Evolutionary conservation across 2,113 vertebrate genomes (phyloP), one percentile per base, ranked within the genome.

Genomic region (Pseudonaja textilis): DNA sequence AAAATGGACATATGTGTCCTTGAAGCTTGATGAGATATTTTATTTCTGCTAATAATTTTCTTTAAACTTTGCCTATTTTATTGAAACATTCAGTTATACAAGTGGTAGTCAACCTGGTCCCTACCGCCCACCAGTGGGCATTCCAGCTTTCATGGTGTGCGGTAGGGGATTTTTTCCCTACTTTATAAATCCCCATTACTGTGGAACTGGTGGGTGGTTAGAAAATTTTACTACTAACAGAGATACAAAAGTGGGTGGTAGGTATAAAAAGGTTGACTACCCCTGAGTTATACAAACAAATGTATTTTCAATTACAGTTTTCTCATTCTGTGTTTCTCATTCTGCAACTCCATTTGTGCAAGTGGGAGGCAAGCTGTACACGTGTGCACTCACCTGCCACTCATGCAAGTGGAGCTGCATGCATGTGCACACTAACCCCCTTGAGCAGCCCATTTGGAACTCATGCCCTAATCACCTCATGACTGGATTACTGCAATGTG

Each of bases 281-380:
- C 42, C 42, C 42, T 42, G 42, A 42, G 42, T 42, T 42, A 42
- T 42, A 42, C 42, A 42, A 42, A 91, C 25, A 89, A 6, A 81
- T 39, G 87, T 1, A 85, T 93, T 91, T 69, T 86, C 26, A 93
- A 94, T 93, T 91, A 61, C 10, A 34, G 85, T 3, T 64, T 88
- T 91, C 91, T 0, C 6, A 95, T 64, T n/a, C 95, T 96, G 42
- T 23, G 0, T 95, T 95, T n/a, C n/a, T n/a, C n/a, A n/a, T n/a
- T n/a, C n/a, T 64, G 61, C 26, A 64, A 26, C 26, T 64, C 29
- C 4, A 29, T 64, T 64, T 64, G 26, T 26, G 3, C 26, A 29
- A 64, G 26, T 4, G 8, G 26, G 11, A 29, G 26, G 61, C 4
- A 4, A 64, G 26, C 26, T 64, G 26, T 57, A 57, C 26, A 12